These are phyloP conservation scores for Flexamia atlantica DNA, from an alignment of 2,888 invertebrate species.

Conservation along the genomic window DNA sequence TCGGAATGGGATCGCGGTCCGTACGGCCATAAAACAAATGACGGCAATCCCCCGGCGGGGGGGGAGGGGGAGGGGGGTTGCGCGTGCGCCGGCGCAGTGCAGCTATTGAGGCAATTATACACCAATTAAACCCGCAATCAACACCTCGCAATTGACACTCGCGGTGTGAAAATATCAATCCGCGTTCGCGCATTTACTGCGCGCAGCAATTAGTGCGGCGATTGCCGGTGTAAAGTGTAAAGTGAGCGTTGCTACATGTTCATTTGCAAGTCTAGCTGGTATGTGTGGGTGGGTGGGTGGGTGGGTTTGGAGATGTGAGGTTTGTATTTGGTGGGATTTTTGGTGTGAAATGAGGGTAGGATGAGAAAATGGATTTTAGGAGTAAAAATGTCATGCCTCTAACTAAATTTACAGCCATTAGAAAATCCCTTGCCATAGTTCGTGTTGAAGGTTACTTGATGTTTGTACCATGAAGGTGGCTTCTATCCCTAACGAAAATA, in stretches of 20 bases:
- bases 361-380: no score
- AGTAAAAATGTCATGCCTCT: no score
- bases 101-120: slow-evolving; percentile 13
- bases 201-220: background rate
- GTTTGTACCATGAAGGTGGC: no score
- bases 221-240: slow-evolving; percentile 11
- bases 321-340: no score
- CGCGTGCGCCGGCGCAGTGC: background rate
- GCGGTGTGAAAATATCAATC: slow-evolving; percentile 50
- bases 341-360: no score
- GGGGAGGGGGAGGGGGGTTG: background rate
- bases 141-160: slow-evolving; percentile 45
- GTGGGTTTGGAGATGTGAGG: background rate
- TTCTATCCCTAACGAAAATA: no score
- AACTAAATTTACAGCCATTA: no score
- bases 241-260: slow-evolving; percentile 10
- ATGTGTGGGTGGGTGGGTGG: background rate
- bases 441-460: no score
- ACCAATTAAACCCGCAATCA: slow-evolving; percentile 46
- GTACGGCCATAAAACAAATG: slow-evolving; percentile 38
- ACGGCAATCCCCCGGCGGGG: background rate
- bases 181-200: slow-evolving; percentile 14
- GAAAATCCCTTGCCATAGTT: no score
- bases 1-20: slow-evolving; percentile 6
- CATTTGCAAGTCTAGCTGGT: slow-evolving; percentile 22